Base-by-base conservation (phyloP, 1,140 invertebrate genomes). In the Drosophila rhopaloa region DNA sequence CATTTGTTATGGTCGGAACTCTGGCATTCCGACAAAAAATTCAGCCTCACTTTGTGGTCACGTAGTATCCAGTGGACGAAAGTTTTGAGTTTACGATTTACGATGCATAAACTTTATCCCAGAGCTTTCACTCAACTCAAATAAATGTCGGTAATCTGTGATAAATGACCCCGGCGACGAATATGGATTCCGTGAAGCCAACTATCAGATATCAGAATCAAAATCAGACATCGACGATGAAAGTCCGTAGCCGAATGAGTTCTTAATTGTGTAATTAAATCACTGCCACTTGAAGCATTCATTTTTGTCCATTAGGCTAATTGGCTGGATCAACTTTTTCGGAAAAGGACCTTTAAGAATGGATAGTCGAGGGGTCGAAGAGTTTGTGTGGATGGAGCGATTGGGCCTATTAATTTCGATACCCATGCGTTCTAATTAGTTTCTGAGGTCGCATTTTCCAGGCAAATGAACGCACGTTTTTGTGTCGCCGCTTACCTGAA, bases 241-340 rank as follows among this genome's bases (percentile, higher is more conserved):
- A 35, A 16, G 48, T 5, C 37, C 35, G 13, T 32, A 54, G 47
- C 19, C 65, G 47, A 53, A 66, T 68, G 65, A 68, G 65, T 66
- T 71, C 46, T 58, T 84, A 81, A 79, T 68, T 76, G 55, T 76
- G 58, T 79, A 86, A 86, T 86, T 76, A 88, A 88, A 86, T 86
- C 82, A 88, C 74, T 72, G 74, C 70, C 79, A 68, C 71, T 82
- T 67, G 47, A 53, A 53, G 50, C 51, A 51, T 58, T 68, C 70
- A 79, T 79, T 82, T 72, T 48, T 61, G 40, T 61, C 71, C 75
- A 88, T 86, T 86, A 86, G 79, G 35, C 55, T 88, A 86, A 86
- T 86, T 81, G 44, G 71, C 56, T 82, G 86, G 70, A 75, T 86
- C 59, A 73, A 73, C 60, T 81, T 85, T 66, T 62, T 24, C 13